phyloP scores from a whole-genome alignment of 1,140 invertebrate genomes.

The Procambarus clarkii region DNA sequence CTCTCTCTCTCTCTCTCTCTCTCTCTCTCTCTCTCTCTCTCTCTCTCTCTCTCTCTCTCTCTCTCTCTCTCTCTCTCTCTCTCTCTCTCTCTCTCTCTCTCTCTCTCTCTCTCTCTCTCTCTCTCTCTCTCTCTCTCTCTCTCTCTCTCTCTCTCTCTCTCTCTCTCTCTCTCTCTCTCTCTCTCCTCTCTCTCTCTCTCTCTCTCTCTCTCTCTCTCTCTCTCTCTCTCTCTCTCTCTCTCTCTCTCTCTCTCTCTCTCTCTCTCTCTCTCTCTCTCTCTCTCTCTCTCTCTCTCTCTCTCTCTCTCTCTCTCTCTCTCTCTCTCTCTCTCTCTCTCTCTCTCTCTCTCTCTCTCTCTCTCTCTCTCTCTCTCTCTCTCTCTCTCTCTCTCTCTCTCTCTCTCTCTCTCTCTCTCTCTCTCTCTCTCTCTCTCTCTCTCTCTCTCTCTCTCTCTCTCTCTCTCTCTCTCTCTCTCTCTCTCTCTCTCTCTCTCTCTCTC shows the following conservation, averaged over 20 bases:
- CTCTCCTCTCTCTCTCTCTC: not conserved
- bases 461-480: constrained; percentile 13
- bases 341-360: too few relatives aligned
- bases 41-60: not conserved
- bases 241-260: not conserved
- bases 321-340: too few relatives aligned
- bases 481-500: not conserved
- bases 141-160: not conserved
- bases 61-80: too few relatives aligned
- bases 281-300: too few relatives aligned
- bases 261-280: too few relatives aligned
- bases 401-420: constrained; percentile 39
- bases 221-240: not conserved
- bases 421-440: constrained; percentile 39
- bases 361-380: too few relatives aligned
- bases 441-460: constrained; percentile 38
- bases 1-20: too few relatives aligned
- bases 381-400: not conserved
- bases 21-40: not conserved
- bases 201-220: not conserved
- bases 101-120: not conserved
- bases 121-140: too few relatives aligned
- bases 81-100: not conserved
- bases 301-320: too few relatives aligned
- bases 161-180: not conserved